phyloP scores from a whole-genome alignment of 2,888 invertebrate genomes.

The Achlya flavicornis region DNA sequence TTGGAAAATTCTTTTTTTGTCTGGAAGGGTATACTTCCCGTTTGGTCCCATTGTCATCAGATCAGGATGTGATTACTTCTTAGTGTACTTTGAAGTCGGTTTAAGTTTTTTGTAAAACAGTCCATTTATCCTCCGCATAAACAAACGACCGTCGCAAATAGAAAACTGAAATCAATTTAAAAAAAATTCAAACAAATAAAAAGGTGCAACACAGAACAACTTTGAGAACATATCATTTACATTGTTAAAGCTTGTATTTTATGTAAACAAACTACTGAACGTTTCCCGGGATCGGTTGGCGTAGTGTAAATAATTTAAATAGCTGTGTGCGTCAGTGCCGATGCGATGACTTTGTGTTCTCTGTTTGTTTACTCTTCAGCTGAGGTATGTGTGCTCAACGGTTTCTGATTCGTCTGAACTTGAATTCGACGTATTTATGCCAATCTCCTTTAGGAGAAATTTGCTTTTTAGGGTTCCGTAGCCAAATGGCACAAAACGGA shows the following conservation, averaged over 20 bases:
- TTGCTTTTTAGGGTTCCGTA: no score
- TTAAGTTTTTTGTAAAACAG: no score
- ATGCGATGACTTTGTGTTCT: slow-evolving; percentile 10
- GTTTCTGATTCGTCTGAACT: slow-evolving; percentile 4
- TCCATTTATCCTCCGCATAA: no score
- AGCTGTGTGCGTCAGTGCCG: slow-evolving; percentile 6
- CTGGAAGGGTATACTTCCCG: no score
- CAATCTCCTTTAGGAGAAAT: background rate
- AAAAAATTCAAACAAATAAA: no score
- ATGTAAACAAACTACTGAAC: slow-evolving; percentile 16
- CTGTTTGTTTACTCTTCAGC: slow-evolving; percentile 10
- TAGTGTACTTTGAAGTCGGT: no score
- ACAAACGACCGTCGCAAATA: no score
- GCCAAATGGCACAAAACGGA: no score
- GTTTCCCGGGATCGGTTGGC: slow-evolving; percentile 14
- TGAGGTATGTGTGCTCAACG: slow-evolving; percentile 1
- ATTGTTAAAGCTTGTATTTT: slow-evolving; percentile 2
- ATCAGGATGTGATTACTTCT: no score
- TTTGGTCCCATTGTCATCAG: no score
- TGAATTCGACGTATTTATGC: slow-evolving; percentile 4
- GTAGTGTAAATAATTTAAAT: slow-evolving; percentile 17
- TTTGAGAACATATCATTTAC: slow-evolving; percentile 4
- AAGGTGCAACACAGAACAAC: background rate
- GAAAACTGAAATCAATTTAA: no score
- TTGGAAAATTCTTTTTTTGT: no score